Evolutionary conservation across 2,797 vertebrate genomes (phyloP), one percentile per base, ranked within the genome.

Genomic region (Pipistrellus pygmaeus): DNA sequence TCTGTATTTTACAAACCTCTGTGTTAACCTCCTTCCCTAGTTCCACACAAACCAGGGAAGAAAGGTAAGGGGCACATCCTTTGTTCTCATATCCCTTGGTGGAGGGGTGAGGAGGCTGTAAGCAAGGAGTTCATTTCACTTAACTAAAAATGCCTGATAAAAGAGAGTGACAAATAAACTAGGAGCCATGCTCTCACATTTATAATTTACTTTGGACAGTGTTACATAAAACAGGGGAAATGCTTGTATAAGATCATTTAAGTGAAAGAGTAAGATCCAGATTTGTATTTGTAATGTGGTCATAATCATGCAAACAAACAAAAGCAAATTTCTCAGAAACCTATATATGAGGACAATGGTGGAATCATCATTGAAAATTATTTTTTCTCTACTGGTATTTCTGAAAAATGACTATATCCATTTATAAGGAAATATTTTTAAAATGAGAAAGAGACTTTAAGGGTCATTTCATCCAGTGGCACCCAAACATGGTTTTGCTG

Each of bases 231-330:
- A 69, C 25, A 51, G 2, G 10, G 32, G 14, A 87, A n/a, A 66
- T 62, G 25, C 53, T 92, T 69, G 38, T 27, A 73, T n/a, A 66
- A 82, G 53, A 93, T 44, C 68, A 71, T 57, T 51, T 77, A 64
- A 38, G 21, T 60, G 25, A 71, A 77, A 81, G 46, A 71, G 14
- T 1, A 73, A 90, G 25, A 66, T 41, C 32, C 4, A 82, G 20
- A 35, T 60, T 35, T 35, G 17, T 78, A 69, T 82, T 51, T 84
- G 21, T 44, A 82, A 48, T 71, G 20, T 89, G 32, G 9, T 73
- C 69, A 53, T 46, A 93, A 93, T 46, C 76, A 57, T n/a, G 30
- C 66, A 83, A 72, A 77, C 25, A 46, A 93, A 91, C 27, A 57
- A 44, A 75, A 71, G 27, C 25, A 46, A 83, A 84, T 85, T 55